phyloP scores from a whole-genome alignment of 2,888 invertebrate species.

The Xylophagus ater region DNA sequence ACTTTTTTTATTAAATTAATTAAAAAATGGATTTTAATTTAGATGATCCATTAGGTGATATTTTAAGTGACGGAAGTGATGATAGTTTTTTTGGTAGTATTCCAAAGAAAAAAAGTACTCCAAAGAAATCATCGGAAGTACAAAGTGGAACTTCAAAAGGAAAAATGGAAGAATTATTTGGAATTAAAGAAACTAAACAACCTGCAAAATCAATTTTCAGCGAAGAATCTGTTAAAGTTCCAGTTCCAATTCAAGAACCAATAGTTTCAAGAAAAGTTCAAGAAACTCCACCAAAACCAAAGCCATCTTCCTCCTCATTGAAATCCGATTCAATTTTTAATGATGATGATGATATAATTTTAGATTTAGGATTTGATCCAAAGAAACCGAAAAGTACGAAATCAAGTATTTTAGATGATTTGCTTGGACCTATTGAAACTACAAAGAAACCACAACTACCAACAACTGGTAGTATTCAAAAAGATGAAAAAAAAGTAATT shows the following conservation, averaged over 20 bases:
- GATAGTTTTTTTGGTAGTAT: slow-evolving; percentile 57
- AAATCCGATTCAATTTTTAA: slow-evolving; percentile 19
- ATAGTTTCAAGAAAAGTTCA: slow-evolving; percentile 24
- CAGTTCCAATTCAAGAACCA: slow-evolving; percentile 17
- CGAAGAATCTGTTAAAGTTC: neutral
- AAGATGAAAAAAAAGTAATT: slow-evolving; percentile 20
- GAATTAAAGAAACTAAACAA: slow-evolving; percentile 27
- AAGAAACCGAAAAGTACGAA: slow-evolving; percentile 33
- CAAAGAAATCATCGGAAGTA: slow-evolving; percentile 6
- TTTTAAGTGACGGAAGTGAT: slow-evolving; percentile 56
- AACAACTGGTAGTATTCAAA: slow-evolving; percentile 16
- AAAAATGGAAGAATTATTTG: slow-evolving; percentile 36
- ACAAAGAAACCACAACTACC: slow-evolving; percentile 19
- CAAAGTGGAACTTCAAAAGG: slow-evolving; percentile 18
- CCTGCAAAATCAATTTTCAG: neutral
- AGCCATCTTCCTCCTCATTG: neutral
- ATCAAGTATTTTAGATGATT: slow-evolving; percentile 34
- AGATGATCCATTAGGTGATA: slow-evolving; percentile 53
- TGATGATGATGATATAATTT: slow-evolving; percentile 27
- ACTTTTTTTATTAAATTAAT: too few species aligned
- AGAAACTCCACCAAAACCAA: slow-evolving; percentile 6
- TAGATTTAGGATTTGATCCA: slow-evolving; percentile 38
- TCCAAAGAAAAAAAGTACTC: slow-evolving; percentile 11
- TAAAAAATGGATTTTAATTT: slow-evolving; percentile 48
- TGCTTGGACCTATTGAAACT: slow-evolving; percentile 24